phyloP scores from a whole-genome alignment of 2,113 vertebrate species.

The Balaeniceps rex region DNA sequence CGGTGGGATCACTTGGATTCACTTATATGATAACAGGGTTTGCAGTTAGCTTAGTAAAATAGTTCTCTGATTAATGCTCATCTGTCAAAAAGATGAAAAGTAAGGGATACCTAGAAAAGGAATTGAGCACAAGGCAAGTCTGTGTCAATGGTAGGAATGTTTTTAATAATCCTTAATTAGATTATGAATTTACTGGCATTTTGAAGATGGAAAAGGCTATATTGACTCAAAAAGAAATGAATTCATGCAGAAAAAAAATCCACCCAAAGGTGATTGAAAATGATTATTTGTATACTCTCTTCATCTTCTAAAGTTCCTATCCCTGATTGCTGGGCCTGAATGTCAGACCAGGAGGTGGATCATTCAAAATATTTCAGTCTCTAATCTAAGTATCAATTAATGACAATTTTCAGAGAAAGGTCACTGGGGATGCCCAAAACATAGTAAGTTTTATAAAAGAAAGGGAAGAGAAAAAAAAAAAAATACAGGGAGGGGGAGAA shows the following conservation, averaged over 20 bases:
- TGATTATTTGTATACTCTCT: background rate
- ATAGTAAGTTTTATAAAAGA: background rate
- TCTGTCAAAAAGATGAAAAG: background rate
- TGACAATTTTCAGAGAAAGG: background rate
- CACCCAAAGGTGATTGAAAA: background rate
- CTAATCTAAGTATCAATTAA: background rate
- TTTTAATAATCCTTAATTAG: background rate
- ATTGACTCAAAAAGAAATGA: background rate
- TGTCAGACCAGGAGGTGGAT: background rate
- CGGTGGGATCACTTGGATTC: background rate
- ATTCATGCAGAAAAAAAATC: background rate
- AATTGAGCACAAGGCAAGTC: background rate
- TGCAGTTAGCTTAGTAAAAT: background rate
- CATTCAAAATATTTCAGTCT: background rate
- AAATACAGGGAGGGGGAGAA: too few species aligned
- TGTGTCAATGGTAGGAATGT: background rate
- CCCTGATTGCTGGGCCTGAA: background rate
- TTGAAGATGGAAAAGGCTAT: background rate
- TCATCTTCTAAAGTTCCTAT: background rate
- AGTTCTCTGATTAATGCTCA: background rate
- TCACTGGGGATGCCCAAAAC: background rate
- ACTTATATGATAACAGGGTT: fast-evolving
- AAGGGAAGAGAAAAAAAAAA: background rate
- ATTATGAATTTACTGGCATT: background rate
- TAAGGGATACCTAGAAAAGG: background rate